A percentile compares a stretch with the other conserved stretches of the same genome.
Evolutionary conservation across 2,797 vertebrate genomes (phyloP).

Genomic region (Apogon talboti): DNA sequence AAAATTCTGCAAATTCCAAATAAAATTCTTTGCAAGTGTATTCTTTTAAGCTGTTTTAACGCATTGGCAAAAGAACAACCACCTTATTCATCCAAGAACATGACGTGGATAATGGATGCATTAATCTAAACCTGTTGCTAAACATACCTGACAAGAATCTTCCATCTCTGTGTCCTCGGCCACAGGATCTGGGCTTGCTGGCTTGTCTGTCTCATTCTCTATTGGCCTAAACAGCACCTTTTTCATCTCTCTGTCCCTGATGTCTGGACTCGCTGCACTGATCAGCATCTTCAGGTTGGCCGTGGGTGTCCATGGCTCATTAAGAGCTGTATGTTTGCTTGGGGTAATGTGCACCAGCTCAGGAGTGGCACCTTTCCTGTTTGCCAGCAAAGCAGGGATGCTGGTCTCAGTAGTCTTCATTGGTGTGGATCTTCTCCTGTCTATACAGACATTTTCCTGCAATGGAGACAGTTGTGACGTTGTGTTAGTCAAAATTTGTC

Average conservation of each 20-base stretch:
- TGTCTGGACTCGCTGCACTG: conserved; percentile 93
- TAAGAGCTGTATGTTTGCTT: conserved; percentile 78
- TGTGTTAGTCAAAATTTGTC: not conserved
- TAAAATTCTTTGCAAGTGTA: no score
- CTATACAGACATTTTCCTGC: conserved; percentile 92
- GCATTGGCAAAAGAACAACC: no score
- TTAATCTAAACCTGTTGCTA: no score
- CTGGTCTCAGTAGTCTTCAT: conserved; percentile 81
- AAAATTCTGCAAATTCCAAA: not conserved
- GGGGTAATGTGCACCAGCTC: conserved; percentile 90
- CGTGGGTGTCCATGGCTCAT: conserved; percentile 92
- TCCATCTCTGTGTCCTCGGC: conserved; percentile 74
- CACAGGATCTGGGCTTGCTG: conserved; percentile 67
- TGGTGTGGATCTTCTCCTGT: conserved; percentile 85
- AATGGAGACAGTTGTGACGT: conserved; percentile 21
- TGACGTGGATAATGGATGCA: not conserved
- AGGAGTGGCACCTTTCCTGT: conserved; percentile 79
- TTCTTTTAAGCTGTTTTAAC: no score
- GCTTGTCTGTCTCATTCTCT: conserved; percentile 86
- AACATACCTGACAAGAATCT: conserved; percentile 83
- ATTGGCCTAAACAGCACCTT: conserved; percentile 92
- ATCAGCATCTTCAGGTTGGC: conserved; percentile 95
- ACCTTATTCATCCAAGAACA: no score
- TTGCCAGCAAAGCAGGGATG: conserved; percentile 73
- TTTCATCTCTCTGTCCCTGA: conserved; percentile 92